Conservation (phyloP, 2,888 invertebrate genomes). For the Nomada fabriciana region DNA sequence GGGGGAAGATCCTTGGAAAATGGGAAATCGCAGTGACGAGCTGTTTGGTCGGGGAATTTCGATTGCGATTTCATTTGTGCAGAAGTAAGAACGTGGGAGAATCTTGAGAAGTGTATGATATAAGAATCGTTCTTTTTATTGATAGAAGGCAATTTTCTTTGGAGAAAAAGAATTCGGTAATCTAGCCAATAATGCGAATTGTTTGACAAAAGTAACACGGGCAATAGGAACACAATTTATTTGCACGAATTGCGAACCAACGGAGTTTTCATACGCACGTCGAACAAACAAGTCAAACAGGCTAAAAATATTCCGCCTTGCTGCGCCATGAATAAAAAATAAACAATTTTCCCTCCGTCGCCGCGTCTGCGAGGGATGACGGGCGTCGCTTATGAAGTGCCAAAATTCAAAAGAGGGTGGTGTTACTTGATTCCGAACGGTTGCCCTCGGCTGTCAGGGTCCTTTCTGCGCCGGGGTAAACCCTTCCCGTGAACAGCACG, state of each 20-base stretch:
- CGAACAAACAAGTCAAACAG: background rate
- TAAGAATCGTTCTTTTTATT: no score
- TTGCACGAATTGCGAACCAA: no score
- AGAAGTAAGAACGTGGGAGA: background rate
- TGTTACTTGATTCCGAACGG: slow-evolving; percentile 69
- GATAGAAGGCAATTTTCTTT: no score
- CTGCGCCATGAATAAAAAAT: no score
- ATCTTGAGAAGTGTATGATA: background rate
- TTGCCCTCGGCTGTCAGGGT: slow-evolving; percentile 63
- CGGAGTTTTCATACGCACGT: no score
- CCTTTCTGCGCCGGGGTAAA: slow-evolving; percentile 37
- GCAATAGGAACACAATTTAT: no score
- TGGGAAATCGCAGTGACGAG: background rate
- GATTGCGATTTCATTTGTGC: background rate
- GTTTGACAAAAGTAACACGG: no score
- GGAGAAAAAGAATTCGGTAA: no score
- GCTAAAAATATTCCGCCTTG: background rate
- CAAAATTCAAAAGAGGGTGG: slow-evolving; percentile 56
- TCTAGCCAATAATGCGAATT: no score
- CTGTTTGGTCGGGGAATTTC: background rate
- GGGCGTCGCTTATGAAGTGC: slow-evolving; percentile 41
- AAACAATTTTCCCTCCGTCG: slow-evolving; percentile 6
- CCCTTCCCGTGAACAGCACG: slow-evolving; percentile 43
- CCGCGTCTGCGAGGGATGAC: background rate
- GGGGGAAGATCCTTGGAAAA: slow-evolving; percentile 19